These are phyloP conservation scores for Prunella himalayana DNA, from an alignment of 2,113 vertebrate species.

Conservation along the genomic window DNA sequence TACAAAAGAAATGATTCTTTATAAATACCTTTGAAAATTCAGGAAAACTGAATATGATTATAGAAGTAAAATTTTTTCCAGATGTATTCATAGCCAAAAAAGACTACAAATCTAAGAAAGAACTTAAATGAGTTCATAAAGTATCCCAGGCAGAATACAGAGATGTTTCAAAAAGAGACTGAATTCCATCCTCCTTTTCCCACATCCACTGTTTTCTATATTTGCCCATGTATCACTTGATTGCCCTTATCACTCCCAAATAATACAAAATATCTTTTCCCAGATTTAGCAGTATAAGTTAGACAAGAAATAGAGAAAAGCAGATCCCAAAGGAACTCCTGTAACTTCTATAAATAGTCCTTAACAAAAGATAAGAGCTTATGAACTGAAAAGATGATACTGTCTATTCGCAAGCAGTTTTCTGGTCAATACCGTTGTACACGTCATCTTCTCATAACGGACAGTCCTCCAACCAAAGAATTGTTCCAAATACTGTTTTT, in stretches of 20 bases:
- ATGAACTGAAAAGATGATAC: neutral
- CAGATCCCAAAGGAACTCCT: neutral
- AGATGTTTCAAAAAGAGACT: neutral
- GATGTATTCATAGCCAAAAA: neutral
- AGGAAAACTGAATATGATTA: neutral
- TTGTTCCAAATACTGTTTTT: neutral
- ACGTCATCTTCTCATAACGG: rapidly evolving
- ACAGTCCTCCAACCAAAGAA: neutral
- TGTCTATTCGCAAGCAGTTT: neutral
- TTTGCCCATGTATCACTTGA: neutral
- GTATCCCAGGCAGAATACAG: neutral
- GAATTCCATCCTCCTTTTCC: neutral
- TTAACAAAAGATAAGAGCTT: neutral
- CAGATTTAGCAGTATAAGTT: neutral
- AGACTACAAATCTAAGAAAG: neutral
- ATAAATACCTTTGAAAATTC: neutral
- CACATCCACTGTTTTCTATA: neutral
- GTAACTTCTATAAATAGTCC: neutral
- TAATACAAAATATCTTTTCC: neutral
- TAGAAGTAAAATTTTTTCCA: neutral
- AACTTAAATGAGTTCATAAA: neutral
- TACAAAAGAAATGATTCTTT: neutral
- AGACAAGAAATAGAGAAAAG: neutral
- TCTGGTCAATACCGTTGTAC: neutral
- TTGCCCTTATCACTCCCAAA: neutral